phyloP scores from a whole-genome alignment of 1,140 invertebrate species.

The Drosophila ironensis region DNA sequence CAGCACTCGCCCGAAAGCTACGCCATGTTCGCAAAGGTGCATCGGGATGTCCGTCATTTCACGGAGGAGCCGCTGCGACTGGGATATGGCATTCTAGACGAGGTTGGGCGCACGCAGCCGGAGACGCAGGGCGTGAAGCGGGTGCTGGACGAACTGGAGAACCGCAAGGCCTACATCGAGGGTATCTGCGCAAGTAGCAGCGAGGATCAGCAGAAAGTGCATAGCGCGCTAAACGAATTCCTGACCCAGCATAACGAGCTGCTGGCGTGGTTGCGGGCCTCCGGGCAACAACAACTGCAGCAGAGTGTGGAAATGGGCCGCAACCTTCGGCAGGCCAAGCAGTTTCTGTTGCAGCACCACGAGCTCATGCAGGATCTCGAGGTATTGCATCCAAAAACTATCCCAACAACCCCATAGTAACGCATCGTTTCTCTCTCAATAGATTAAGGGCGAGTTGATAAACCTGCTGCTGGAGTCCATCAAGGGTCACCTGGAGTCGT shows the following conservation, averaged over 20 bases:
- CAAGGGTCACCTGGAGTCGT: constrained; percentile 86
- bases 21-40: constrained; percentile 86
- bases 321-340: constrained; percentile 86
- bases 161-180: constrained; percentile 87
- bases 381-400: constrained; percentile 76
- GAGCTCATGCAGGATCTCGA: constrained; percentile 89
- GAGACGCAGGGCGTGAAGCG: constrained; percentile 87
- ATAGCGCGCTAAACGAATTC: constrained; percentile 87
- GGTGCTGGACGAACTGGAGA: constrained; percentile 89
- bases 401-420: neutral
- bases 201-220: constrained; percentile 88
- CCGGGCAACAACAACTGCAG: constrained; percentile 88
- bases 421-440: constrained; percentile 18
- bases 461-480: constrained; percentile 86
- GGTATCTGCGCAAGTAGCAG: constrained; percentile 87
- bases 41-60: constrained; percentile 85
- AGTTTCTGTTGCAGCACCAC: constrained; percentile 90
- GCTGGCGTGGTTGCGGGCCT: constrained; percentile 87
- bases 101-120: constrained; percentile 85
- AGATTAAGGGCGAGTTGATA: constrained; percentile 87
- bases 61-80: constrained; percentile 85
- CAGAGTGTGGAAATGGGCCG: constrained; percentile 90
- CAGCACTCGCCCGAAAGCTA: constrained; percentile 86
- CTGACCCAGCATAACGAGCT: constrained; percentile 88
- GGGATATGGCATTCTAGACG: constrained; percentile 89